A percentile compares a stretch with the other conserved stretches of the same genome.
These are phyloP conservation scores for Monodelphis domestica DNA, from an alignment of 2,797 vertebrate species.

Conservation along the genomic window DNA sequence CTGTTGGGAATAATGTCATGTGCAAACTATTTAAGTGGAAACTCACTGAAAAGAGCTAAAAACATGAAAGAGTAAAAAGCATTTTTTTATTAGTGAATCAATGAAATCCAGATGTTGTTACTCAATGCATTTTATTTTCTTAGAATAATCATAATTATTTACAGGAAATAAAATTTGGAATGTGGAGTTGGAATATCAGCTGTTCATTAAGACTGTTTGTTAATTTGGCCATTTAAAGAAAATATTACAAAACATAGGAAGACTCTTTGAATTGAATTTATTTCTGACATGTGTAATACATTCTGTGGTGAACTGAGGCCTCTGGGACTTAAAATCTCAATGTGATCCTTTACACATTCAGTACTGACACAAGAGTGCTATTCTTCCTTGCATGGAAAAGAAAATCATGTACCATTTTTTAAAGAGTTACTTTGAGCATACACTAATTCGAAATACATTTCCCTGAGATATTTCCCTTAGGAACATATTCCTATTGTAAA, in stretches of 20 bases:
- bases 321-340: background rate
- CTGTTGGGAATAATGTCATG: conserved; percentile 2
- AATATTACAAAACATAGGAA: background rate
- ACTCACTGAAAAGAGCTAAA: background rate
- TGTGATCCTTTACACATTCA: background rate
- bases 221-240: background rate
- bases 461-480: conserved; percentile 13
- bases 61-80: background rate
- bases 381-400: conserved; percentile 9
- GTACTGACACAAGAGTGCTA: background rate
- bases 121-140: background rate
- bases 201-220: background rate
- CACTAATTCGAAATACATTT: conserved; percentile 31
- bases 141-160: background rate
- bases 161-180: background rate
- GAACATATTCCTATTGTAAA: conserved; percentile 2
- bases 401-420: background rate
- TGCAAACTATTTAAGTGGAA: background rate
- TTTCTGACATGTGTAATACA: background rate
- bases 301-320: background rate
- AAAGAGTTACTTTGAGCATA: conserved; percentile 21
- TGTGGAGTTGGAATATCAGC: conserved; percentile 5
- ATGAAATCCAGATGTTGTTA: background rate
- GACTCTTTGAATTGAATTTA: background rate
- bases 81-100: background rate